A percentile compares a stretch with the other conserved stretches of the same genome.
Evolutionary conservation across 2,797 vertebrate species (phyloP).

Genomic region (Epinephelus coioides): DNA sequence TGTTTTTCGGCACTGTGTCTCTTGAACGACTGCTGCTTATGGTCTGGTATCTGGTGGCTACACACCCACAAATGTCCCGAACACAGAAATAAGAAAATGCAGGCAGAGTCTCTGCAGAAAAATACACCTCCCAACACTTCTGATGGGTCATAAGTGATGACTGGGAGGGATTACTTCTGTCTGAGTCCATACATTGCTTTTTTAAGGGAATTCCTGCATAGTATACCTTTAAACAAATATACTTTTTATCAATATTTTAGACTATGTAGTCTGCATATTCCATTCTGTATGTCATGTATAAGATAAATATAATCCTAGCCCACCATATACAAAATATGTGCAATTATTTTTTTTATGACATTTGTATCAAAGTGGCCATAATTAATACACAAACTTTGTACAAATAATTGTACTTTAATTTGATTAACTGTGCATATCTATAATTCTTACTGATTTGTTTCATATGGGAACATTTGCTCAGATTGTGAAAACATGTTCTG

Average conservation of each 20-base stretch:
- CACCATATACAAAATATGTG: neutral
- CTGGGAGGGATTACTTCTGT: too few species aligned
- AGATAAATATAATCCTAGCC: conserved; percentile 17
- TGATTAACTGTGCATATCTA: conserved; percentile 3
- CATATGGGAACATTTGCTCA: conserved; percentile 6
- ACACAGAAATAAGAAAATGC: too few species aligned
- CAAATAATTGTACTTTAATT: neutral
- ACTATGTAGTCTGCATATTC: neutral
- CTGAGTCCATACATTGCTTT: too few species aligned
- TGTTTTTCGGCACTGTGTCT: too few species aligned
- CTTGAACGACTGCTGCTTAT: too few species aligned
- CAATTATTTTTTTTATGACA: neutral
- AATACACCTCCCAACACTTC: too few species aligned
- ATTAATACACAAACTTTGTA: conserved; percentile 4
- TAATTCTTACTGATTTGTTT: conserved; percentile 18
- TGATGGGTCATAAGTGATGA: too few species aligned
- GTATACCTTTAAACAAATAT: neutral
- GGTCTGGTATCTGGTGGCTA: too few species aligned
- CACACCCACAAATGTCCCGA: too few species aligned
- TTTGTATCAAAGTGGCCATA: conserved; percentile 19
- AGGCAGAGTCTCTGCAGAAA: too few species aligned
- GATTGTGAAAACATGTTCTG: conserved; percentile 7
- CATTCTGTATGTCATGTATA: neutral
- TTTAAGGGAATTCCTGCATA: too few species aligned
- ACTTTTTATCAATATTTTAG: neutral